Conservation (phyloP, 2,888 invertebrate species). For the Pollenia angustigena region DNA sequence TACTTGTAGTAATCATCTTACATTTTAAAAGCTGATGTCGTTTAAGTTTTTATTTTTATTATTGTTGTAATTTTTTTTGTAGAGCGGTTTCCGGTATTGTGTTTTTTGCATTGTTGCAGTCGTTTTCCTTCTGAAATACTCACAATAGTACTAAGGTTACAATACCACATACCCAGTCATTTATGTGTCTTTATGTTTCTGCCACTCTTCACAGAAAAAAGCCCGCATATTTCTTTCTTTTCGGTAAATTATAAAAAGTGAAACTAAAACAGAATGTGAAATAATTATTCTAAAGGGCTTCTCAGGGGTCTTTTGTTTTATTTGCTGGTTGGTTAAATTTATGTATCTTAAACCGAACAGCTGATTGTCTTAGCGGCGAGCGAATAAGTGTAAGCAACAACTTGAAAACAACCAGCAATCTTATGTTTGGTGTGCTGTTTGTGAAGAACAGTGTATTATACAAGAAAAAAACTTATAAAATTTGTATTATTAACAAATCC, state of each 20-base stretch:
- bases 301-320: conserved; percentile 65
- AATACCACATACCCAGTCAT: conserved; percentile 32
- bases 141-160: conserved; percentile 53
- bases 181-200: background rate
- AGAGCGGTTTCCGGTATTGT: conserved; percentile 68
- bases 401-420: conserved; percentile 33
- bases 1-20: conserved; percentile 57
- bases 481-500: too few species aligned
- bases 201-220: conserved; percentile 37
- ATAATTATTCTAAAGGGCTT: conserved; percentile 68
- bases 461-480: too few species aligned
- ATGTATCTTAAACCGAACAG: conserved; percentile 51
- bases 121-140: conserved; percentile 37
- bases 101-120: conserved; percentile 47
- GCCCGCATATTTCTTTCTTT: conserved; percentile 64
- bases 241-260: conserved; percentile 57
- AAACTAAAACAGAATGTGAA: conserved; percentile 38
- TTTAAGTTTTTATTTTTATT: conserved; percentile 45
- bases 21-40: conserved; percentile 53
- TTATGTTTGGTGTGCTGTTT: background rate
- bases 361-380: conserved; percentile 57
- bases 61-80: conserved; percentile 25
- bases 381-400: conserved; percentile 22
- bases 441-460: conserved; percentile 4
- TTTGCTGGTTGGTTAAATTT: conserved; percentile 47